A percentile compares a stretch with the other conserved stretches of the same genome.
phyloP scores from a whole-genome alignment of 2,113 vertebrate genomes.

The Gambusia holbrooki region DNA sequence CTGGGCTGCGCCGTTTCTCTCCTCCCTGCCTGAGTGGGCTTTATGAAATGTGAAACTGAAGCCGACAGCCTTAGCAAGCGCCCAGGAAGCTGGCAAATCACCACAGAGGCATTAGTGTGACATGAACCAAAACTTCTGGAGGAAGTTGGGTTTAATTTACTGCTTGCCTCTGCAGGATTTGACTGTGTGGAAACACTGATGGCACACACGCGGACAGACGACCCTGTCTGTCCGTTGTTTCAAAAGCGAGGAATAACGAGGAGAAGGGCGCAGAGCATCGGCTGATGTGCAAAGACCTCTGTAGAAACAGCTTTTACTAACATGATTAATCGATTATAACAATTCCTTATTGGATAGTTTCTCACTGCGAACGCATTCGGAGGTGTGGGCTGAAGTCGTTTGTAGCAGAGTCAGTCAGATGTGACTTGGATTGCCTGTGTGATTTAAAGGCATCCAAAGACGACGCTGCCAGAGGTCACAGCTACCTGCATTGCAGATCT shows the following conservation, averaged over 20 bases:
- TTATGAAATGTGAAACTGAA: slow-evolving; percentile 69
- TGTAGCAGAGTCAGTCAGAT: not conserved
- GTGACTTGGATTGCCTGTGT: slow-evolving; percentile 12
- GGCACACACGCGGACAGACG: not conserved
- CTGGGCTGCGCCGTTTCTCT: slow-evolving; percentile 15
- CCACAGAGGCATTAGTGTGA: slow-evolving; percentile 20
- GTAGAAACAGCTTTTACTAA: slow-evolving; percentile 14
- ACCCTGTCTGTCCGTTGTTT: not conserved
- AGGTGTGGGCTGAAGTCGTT: not conserved
- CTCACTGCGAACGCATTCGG: not conserved
- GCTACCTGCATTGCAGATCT: slow-evolving; percentile 63
- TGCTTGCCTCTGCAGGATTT: slow-evolving; percentile 4
- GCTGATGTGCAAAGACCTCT: not conserved
- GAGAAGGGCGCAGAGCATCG: not conserved
- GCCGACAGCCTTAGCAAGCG: slow-evolving; percentile 33
- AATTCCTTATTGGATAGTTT: slow-evolving; percentile 19
- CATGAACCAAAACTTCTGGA: slow-evolving; percentile 26
- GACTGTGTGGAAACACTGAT: not conserved
- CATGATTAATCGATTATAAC: slow-evolving; percentile 2
- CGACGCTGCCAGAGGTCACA: slow-evolving; percentile 58
- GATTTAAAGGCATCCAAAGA: slow-evolving; percentile 15
- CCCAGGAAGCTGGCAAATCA: slow-evolving; percentile 32
- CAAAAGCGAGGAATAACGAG: slow-evolving; percentile 2
- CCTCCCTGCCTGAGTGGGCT: slow-evolving; percentile 34
- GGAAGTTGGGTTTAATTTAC: slow-evolving; percentile 17